Base-by-base conservation (phyloP, 2,113 vertebrate species). In the Todiramphus saurophagus region DNA sequence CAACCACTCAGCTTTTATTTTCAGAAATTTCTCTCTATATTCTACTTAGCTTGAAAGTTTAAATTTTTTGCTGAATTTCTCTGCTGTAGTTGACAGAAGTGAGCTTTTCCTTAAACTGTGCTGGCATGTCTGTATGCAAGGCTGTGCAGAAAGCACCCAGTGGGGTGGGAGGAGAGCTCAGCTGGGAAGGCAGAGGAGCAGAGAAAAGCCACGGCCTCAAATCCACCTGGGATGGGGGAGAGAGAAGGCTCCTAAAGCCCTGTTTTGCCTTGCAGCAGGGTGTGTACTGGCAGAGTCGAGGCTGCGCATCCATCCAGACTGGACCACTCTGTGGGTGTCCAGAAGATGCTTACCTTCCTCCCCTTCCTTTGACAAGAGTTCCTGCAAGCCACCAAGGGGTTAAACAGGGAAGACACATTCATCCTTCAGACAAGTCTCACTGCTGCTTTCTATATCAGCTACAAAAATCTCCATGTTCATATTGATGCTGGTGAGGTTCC, bases 131-230 rank as follows among this genome's bases (percentile, higher is more conserved):
- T 8, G 2, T n/a, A 3, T 20, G 33, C 0, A 0, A 28, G 9
- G 19, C 41, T 63, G 55, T 70, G 50, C 53, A 48, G 53, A 30
- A 72, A 46, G 41, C 0, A 0, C 4, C 18, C 0, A 0, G 31
- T 41, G 43, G 10, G 55, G 11, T 25, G 39, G 21, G 16, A 60
- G 19, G 21, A 15, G 31, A 55, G 8, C 23, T 88, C 46, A n/a
- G 19, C 17, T 46, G 77, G 43, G 44, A 84, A 41, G 16, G 12
- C 13, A 33, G 73, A 4, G 35, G 2, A 4, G 3, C 59, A 62
- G 69, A 59, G 60, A 78, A 41, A 16, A 76, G 19, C 11, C 35
- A 33, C 16, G 56, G 27, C 39, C 51, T 37, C 56, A 35, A 11
- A 33, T 35, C 16, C 0, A 0, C 19, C 53, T 1, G 2, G 25